phyloP scores from a whole-genome alignment of 2,797 vertebrate species.

The Rhyacichthys aspro region DNA sequence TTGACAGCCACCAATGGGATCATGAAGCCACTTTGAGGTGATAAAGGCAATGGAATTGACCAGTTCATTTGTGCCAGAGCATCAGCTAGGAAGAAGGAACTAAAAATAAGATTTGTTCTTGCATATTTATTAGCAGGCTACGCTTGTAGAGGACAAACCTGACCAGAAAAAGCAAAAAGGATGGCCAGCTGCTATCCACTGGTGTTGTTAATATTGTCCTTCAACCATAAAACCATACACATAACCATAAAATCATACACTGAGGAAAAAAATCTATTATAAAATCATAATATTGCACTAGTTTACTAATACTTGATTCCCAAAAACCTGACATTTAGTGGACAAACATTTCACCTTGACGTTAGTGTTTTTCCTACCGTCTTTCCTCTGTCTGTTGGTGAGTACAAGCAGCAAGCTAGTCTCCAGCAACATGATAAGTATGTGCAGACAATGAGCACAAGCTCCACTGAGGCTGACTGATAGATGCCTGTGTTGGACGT shows the following conservation, averaged over 20 bases:
- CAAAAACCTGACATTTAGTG: conserved; percentile 50
- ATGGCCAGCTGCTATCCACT: conserved; percentile 14
- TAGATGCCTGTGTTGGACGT: conserved; percentile 45
- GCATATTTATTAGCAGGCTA: conserved; percentile 3
- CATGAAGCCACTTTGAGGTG: conserved; percentile 9
- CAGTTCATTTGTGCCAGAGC: conserved; percentile 18
- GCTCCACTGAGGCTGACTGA: conserved; percentile 35
- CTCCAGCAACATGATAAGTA: conserved; percentile 31
- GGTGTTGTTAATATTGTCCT: conserved; percentile 9
- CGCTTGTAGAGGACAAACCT: conserved; percentile 28
- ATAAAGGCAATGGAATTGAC: conserved; percentile 39
- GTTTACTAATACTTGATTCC: conserved; percentile 37
- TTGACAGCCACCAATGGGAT: conserved; percentile 38
- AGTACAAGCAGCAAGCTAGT: conserved; percentile 22
- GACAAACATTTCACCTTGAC: conserved; percentile 41
- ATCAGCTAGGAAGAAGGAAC: conserved; percentile 9
- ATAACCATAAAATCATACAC: too few species aligned
- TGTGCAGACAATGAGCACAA: conserved; percentile 34
- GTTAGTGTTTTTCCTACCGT: conserved; percentile 42
- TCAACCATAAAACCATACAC: background rate
- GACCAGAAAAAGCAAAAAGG: conserved; percentile 18
- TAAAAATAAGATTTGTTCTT: conserved; percentile 13
- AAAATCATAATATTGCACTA: conserved; percentile 29
- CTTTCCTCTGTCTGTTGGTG: conserved; percentile 23
- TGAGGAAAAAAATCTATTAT: conserved; percentile 34